Conservation (phyloP, 2,113 vertebrate genomes). For the Synchiropus splendidus region DNA sequence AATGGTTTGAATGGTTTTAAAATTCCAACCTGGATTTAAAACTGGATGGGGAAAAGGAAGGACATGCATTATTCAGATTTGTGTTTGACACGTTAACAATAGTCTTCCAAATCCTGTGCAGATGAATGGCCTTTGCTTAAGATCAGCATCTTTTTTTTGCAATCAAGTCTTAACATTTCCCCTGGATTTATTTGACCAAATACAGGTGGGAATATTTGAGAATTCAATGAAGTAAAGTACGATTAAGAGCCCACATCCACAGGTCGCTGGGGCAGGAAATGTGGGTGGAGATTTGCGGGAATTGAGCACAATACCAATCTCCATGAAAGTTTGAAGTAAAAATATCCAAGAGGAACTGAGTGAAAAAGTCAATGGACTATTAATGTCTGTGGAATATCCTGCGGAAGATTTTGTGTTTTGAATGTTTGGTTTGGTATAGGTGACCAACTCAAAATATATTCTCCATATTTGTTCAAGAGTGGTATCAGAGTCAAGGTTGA, state of each 20-base stretch:
- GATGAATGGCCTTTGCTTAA: no score
- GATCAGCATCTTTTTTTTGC: no score
- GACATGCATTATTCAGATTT: no score
- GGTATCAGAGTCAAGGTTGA: conserved; percentile 29
- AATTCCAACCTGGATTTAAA: no score
- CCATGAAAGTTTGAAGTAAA: conserved; percentile 30
- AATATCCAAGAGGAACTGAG: conserved; percentile 58
- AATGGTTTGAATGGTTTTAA: no score
- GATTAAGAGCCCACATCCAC: conserved; percentile 25
- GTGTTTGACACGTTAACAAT: no score
- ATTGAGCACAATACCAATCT: conserved; percentile 52
- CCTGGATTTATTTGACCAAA: no score
- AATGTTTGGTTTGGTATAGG: not conserved
- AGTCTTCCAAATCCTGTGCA: no score
- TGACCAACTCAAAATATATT: conserved; percentile 15
- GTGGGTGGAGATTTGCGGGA: conserved; percentile 37
- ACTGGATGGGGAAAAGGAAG: no score
- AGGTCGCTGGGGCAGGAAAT: conserved; percentile 13
- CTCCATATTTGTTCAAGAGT: no score
- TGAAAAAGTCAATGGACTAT: conserved; percentile 62
- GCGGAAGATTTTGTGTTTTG: conserved; percentile 20
- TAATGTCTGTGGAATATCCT: conserved; percentile 47
- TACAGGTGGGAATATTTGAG: conserved; percentile 15
- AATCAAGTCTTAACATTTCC: no score
- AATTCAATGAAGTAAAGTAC: conserved; percentile 8